Percentiles rank a stretch among this genome's conserved stretches.
These are phyloP conservation scores for Synanthedon formicaeformis DNA, from an alignment of 2,888 invertebrate genomes.

Conservation along the genomic window DNA sequence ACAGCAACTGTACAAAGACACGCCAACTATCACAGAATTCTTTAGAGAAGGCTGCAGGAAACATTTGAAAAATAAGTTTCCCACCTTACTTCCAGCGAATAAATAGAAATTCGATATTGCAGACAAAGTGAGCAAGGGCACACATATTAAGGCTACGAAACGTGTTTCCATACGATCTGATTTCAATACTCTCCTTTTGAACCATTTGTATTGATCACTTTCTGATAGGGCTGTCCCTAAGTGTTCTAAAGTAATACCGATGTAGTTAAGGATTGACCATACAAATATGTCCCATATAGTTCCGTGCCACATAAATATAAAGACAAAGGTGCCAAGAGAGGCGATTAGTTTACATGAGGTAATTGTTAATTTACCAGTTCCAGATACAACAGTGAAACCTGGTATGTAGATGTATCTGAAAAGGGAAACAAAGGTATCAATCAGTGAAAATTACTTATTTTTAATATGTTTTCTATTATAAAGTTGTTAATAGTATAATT, in stretches of 20 bases:
- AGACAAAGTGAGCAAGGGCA: constrained; percentile 82
- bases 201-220: constrained; percentile 49
- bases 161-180: constrained; percentile 66
- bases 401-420: constrained; percentile 88
- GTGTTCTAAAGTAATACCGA: constrained; percentile 81
- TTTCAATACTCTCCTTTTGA: constrained; percentile 45
- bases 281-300: constrained; percentile 79
- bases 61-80: constrained; percentile 76
- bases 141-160: constrained; percentile 75
- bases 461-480: no score
- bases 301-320: constrained; percentile 94
- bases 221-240: constrained; percentile 62
- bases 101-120: constrained; percentile 91
- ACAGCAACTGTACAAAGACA: constrained; percentile 53
- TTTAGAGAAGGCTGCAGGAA: constrained; percentile 50
- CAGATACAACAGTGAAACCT: constrained; percentile 38
- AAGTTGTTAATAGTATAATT: no score
- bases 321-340: constrained; percentile 82
- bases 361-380: constrained; percentile 32
- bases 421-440: constrained; percentile 15
- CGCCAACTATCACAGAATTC: constrained; percentile 33
- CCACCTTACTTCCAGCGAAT: constrained; percentile 81
- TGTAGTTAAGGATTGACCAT: constrained; percentile 90
- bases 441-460: background rate
- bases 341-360: constrained; percentile 74